phyloP scores from a whole-genome alignment of 2,888 invertebrate genomes.

The Willowsia nigromaculata region DNA sequence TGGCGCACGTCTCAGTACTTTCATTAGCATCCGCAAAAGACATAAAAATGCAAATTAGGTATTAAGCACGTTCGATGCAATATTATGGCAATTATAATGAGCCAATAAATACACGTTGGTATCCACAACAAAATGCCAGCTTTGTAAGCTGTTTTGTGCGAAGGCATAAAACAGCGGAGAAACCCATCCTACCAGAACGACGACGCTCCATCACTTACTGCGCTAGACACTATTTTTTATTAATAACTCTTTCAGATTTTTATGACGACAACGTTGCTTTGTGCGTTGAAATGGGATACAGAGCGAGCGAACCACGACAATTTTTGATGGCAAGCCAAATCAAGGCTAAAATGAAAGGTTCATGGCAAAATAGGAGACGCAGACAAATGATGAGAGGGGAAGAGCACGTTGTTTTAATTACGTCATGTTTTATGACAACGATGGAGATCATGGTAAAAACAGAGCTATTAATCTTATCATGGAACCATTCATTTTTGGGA shows the following conservation, averaged over 20 bases:
- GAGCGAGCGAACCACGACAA: background rate
- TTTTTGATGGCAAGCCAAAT: slow-evolving; percentile 51
- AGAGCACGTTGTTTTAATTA: slow-evolving; percentile 39
- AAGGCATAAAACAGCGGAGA: no score
- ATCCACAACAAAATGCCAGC: background rate
- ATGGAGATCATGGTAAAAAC: no score
- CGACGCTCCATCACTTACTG: background rate
- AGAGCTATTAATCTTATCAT: no score
- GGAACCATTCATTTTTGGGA: background rate
- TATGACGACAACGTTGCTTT: slow-evolving; percentile 4
- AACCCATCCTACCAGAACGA: background rate
- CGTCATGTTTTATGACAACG: slow-evolving; percentile 54
- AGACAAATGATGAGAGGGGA: background rate
- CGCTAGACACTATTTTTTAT: background rate
- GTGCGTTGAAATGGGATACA: background rate
- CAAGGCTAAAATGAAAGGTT: slow-evolving; percentile 40
- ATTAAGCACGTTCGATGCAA: background rate
- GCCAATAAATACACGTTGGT: no score
- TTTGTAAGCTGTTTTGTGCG: background rate
- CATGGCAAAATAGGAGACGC: slow-evolving; percentile 37
- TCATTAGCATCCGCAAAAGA: background rate
- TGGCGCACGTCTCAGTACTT: background rate
- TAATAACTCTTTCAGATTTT: background rate
- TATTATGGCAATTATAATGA: no score
- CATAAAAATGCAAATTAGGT: background rate